Percentiles rank a stretch among this genome's conserved stretches.
Conservation (phyloP, 2,797 vertebrate species). For the Chelmon rostratus region DNA sequence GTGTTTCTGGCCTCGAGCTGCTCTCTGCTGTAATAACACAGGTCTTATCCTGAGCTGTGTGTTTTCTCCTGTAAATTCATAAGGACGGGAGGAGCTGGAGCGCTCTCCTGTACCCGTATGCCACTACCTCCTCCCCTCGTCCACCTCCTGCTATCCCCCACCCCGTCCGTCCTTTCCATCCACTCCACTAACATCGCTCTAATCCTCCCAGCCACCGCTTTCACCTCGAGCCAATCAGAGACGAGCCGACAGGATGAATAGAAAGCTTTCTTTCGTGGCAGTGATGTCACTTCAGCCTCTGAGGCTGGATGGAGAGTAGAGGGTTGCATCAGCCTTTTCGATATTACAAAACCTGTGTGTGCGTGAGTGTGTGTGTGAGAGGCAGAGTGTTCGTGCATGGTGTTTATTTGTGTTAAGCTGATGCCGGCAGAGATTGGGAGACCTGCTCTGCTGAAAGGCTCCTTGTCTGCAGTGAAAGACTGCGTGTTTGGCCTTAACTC, state of each 20-base stretch:
- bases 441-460: slow-evolving; percentile 67
- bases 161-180: slow-evolving; percentile 18
- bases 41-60: slow-evolving; percentile 31
- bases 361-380: slow-evolving; percentile 12
- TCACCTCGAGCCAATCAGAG: slow-evolving; percentile 60
- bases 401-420: slow-evolving; percentile 43
- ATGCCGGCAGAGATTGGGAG: slow-evolving; percentile 61
- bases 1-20: slow-evolving; percentile 27
- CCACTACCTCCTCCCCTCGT: slow-evolving; percentile 3
- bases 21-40: slow-evolving; percentile 42
- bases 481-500: slow-evolving; percentile 63
- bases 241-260: slow-evolving; percentile 62
- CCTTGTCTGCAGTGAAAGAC: slow-evolving; percentile 71
- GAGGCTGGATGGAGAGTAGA: slow-evolving; percentile 42
- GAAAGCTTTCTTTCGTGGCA: slow-evolving; percentile 61
- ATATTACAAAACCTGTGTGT: slow-evolving; percentile 38
- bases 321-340: slow-evolving; percentile 57
- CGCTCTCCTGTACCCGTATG: slow-evolving; percentile 58
- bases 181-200: slow-evolving; percentile 30
- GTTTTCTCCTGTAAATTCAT: slow-evolving; percentile 35
- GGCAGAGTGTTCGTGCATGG: slow-evolving; percentile 16
- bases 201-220: slow-evolving; percentile 32
- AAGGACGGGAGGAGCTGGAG: slow-evolving; percentile 24
- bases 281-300: slow-evolving; percentile 60
- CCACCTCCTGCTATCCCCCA: slow-evolving; percentile 28